phyloP scores from a whole-genome alignment of 2,888 invertebrate species.

The Hylaea fasciaria region DNA sequence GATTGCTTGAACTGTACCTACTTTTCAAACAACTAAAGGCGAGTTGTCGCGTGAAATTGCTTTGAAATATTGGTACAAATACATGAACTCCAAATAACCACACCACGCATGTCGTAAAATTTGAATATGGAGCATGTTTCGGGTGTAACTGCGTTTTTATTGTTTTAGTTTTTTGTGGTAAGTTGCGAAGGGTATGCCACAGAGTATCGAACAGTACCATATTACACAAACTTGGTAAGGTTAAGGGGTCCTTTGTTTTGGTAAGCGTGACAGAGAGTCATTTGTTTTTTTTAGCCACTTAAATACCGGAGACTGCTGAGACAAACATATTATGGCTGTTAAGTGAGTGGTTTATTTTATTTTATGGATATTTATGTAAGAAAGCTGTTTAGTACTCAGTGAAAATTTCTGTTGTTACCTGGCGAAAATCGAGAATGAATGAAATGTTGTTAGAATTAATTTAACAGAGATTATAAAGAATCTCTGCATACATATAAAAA shows the following conservation, averaged over 20 bases:
- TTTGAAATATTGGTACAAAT: constrained; percentile 21
- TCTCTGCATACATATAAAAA: neutral
- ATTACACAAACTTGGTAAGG: constrained; percentile 14
- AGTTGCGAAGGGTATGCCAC: constrained; percentile 13
- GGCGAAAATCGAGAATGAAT: too few relatives aligned
- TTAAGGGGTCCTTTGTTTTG: constrained; percentile 23
- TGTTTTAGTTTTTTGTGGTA: constrained; percentile 28
- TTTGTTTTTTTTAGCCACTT: constrained; percentile 29
- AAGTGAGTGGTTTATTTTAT: constrained; percentile 13
- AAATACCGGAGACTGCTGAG: constrained; percentile 22
- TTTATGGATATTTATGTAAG: neutral
- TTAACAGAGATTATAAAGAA: too few relatives aligned
- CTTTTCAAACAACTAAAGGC: constrained; percentile 9
- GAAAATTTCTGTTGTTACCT: neutral
- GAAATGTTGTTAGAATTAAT: too few relatives aligned
- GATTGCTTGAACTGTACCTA: neutral
- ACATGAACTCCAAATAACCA: constrained; percentile 18
- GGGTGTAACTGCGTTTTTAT: constrained; percentile 28
- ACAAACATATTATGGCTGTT: constrained; percentile 15
- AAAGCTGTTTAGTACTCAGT: neutral
- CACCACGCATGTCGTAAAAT: constrained; percentile 33
- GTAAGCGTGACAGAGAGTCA: constrained; percentile 30
- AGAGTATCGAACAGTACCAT: constrained; percentile 12
- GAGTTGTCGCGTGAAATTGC: constrained; percentile 20
- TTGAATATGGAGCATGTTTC: constrained; percentile 27